Percentiles rank a stretch among this genome's conserved stretches.
Conservation (phyloP, 2,797 vertebrate genomes). For the Alosa sapidissima region DNA sequence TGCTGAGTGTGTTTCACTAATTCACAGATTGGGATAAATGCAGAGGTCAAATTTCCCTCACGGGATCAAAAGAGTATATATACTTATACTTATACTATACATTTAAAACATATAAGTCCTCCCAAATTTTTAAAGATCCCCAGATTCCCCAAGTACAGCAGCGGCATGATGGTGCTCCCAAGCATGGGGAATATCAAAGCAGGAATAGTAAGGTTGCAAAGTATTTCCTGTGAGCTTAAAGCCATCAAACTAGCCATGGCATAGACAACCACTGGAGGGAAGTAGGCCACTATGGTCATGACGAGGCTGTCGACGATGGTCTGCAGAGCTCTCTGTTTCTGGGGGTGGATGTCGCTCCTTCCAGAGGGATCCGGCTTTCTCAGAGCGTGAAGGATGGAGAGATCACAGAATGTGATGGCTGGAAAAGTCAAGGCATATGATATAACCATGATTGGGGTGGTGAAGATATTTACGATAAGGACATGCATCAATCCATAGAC, state of each 20-base stretch:
- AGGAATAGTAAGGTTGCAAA: constrained; percentile 46
- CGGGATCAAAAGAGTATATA: too few species aligned
- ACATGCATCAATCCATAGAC: not conserved
- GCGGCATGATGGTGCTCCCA: constrained; percentile 18
- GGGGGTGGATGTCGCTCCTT: constrained; percentile 58
- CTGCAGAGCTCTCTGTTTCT: constrained; percentile 67
- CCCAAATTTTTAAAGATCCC: not conserved
- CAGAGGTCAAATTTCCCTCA: too few species aligned
- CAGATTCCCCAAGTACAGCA: not conserved
- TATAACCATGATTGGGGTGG: not conserved
- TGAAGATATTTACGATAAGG: too few species aligned
- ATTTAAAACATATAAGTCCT: not conserved
- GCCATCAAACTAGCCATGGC: constrained; percentile 31
- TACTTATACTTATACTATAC: too few species aligned
- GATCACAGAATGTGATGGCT: constrained; percentile 61
- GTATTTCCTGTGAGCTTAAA: constrained; percentile 11
- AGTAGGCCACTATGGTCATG: constrained; percentile 52
- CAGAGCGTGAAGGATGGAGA: constrained; percentile 56
- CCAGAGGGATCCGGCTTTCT: constrained; percentile 47
- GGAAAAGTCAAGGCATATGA: constrained; percentile 49
- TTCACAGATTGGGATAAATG: too few species aligned
- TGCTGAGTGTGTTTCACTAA: too few species aligned
- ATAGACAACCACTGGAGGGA: constrained; percentile 49
- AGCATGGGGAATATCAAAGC: constrained; percentile 27
- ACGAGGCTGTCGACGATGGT: constrained; percentile 62